Base-by-base conservation (phyloP, 2,888 invertebrate genomes). In the Idaea dimidiata region DNA sequence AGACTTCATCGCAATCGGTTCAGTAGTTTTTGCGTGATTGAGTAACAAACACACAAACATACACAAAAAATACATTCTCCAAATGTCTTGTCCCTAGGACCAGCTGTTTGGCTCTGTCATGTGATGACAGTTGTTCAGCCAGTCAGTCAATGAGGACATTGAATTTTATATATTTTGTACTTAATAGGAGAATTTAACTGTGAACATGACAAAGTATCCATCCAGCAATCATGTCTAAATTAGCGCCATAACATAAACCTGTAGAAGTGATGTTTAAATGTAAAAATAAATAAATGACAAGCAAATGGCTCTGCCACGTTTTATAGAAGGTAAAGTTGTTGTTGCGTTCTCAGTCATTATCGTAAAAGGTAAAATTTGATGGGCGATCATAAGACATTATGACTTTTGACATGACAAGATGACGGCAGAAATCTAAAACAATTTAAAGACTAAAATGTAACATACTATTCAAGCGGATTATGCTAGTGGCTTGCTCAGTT, bases 351-450 rank as follows among this genome's bases (percentile, higher is more conserved):
- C 8, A 43, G 43, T 43, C 43, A 43, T 43, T 43, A 43, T 43
- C 43, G 43, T 43, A 43, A 43, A 43, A 43, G 43, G 43, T 43
- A 43, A 43, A 43, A 43, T 43, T 43, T 43, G 43, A 43, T 43
- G 43, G 10, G 43, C 43, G 43, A 43, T 43, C 43, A 43, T 43
- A 43, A 43, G 43, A 43, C 43, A 43, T 43, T 43, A 43, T 43
- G 43, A 3, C 43, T 3, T 14, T 43, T 43, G 43, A 43, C 43
- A 43, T 43, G 43, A 8, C 43, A 43, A 43, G 43, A 43, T 8
- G 43, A 14, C 43, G 43, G 14, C 6, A 8, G 43, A 43, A 3
- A 43, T 14, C 43, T 43, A 43, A 43, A 43, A 43, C 43, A 10
- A 1, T 33, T 14, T 8, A 1, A 14, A 43, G 8, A 43, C 24